Conservation (phyloP, 1,140 invertebrate genomes). For the Sitodiplosis mosellana region DNA sequence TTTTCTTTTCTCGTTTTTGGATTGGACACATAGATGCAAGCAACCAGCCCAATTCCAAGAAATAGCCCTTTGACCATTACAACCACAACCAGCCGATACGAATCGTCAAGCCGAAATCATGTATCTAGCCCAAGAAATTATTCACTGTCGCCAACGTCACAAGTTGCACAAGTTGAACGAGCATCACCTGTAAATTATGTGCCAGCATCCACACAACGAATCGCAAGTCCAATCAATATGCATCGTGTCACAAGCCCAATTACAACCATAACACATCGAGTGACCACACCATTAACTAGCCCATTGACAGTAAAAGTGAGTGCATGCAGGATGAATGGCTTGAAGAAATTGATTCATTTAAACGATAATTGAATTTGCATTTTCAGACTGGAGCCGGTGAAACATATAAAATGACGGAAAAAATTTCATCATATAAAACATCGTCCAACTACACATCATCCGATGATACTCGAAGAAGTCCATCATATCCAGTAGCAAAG, state of each 20-base stretch:
- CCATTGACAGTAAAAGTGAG: background rate
- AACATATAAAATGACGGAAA: conserved; percentile 18
- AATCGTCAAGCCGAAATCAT: conserved; percentile 15
- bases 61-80: conserved; percentile 24
- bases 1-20: background rate
- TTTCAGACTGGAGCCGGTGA: conserved; percentile 7
- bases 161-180: conserved; percentile 13
- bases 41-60: conserved; percentile 16
- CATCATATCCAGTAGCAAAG: conserved; percentile 3
- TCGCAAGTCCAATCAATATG: conserved; percentile 14
- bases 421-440: conserved; percentile 21
- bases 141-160: conserved; percentile 18
- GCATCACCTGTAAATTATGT: conserved; percentile 19
- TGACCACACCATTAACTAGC: background rate
- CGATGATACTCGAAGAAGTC: conserved; percentile 18
- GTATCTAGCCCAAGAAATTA: conserved; percentile 17
- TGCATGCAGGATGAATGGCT: no score
- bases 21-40: conserved; percentile 17
- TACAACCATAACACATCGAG: background rate
- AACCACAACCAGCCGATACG: conserved; percentile 18
- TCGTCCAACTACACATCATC: conserved; percentile 19
- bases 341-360: no score
- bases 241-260: background rate
- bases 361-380: no score
- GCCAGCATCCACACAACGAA: conserved; percentile 20